Evolutionary conservation across 2,888 invertebrate species (phyloP), one percentile per base, ranked within the genome.

Genomic region (Ennomos quercinarius): DNA sequence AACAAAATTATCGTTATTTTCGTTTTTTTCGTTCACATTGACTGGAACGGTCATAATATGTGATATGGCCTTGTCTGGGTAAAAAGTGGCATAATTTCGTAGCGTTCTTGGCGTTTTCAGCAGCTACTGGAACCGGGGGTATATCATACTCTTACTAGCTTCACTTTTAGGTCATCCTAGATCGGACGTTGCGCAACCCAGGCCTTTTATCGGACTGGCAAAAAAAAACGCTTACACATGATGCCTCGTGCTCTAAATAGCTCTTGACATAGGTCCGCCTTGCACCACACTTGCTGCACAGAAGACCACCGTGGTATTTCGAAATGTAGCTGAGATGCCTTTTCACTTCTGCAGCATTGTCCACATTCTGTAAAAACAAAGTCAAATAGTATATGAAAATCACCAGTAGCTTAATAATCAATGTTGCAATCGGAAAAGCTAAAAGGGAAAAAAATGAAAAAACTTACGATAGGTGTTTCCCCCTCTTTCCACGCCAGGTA

Each of bases 381-480:
- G 27, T 27, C 27, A 17, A 17, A 17, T 4, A 17, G 17, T 50
- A 17, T 50, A 8, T 36, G 10, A 39, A 34, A 27, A 51, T n/a
- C 11, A 10, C 17, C 9, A 2, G 2, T 40, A 39, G n/a, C 17
- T 17, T 17, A 10, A 10, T 39, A 39, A 39, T 9, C 39, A 39
- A 4, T n/a, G 5, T 39, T 39, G 1, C 12, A 5, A 6, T 41
- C 12, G 8, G 10, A 12, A 27, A n/a, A n/a, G n/a, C n/a, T n/a
- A n/a, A n/a, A n/a, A n/a, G n/a, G n/a, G n/a, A n/a, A n/a, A n/a
- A n/a, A n/a, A n/a, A n/a, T n/a, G n/a, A n/a, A 38, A 13, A 12
- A 51, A 79, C 83, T 90, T 87, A 94, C 94, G 73, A 85, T 53
- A 46, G 80, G 74, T 10, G 57, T 17, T n/a, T 76, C 75, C 5